These are phyloP conservation scores for Lampropteryx suffumata DNA, from an alignment of 2,888 invertebrate species.

Conservation along the genomic window DNA sequence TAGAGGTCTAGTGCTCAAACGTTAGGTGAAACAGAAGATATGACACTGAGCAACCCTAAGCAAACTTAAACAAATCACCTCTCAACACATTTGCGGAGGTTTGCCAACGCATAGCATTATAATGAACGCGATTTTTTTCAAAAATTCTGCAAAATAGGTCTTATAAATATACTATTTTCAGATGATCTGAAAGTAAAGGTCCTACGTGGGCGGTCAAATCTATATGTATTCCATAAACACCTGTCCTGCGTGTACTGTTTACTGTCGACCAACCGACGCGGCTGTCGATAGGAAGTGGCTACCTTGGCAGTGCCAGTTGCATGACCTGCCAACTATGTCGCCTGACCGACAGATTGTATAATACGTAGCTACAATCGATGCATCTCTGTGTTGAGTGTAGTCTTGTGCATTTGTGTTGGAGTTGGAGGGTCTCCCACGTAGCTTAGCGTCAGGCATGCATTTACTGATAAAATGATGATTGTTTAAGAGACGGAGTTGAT, in stretches of 20 bases:
- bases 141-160: too few species aligned
- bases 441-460: constrained; percentile 6
- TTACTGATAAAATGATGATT: background rate
- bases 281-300: constrained; percentile 48
- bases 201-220: constrained; percentile 11
- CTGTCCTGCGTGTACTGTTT: constrained; percentile 32
- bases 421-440: constrained; percentile 20
- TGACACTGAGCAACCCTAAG: too few species aligned
- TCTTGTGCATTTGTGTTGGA: constrained; percentile 3
- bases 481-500: background rate
- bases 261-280: constrained; percentile 10
- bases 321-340: constrained; percentile 66
- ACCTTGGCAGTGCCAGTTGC: constrained; percentile 52
- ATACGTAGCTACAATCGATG: constrained; percentile 16
- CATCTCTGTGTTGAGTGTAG: constrained; percentile 29
- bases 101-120: too few species aligned
- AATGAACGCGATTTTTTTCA: too few species aligned
- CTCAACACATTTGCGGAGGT: too few species aligned
- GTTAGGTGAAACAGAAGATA: too few species aligned
- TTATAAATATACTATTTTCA: background rate
- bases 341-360: constrained; percentile 41
- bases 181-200: background rate
- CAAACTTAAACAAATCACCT: too few species aligned
- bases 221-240: constrained; percentile 10
- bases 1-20: too few species aligned